Conservation (phyloP, 2,113 vertebrate species). For the Aldabrachelys gigantea region DNA sequence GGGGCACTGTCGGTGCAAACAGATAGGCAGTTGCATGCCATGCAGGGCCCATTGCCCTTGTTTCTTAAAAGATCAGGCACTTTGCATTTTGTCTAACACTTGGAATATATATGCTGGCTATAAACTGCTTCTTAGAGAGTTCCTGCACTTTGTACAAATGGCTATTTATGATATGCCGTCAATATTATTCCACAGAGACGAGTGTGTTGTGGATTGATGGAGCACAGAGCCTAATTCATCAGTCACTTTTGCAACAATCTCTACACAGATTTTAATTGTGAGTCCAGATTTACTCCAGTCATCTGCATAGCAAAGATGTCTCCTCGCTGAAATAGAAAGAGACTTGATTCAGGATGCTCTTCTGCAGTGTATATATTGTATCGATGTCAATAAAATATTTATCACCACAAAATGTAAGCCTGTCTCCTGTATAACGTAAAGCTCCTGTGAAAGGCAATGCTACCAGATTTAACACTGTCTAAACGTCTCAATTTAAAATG, state of each 20-base stretch:
- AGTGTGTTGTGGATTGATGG: constrained; percentile 49
- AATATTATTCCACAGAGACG: constrained; percentile 56
- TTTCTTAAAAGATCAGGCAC: constrained; percentile 52
- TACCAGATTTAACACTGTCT: constrained; percentile 71
- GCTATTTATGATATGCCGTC: constrained; percentile 74
- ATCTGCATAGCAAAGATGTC: constrained; percentile 64
- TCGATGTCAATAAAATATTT: constrained; percentile 74
- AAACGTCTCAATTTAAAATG: constrained; percentile 66
- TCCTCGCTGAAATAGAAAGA: constrained; percentile 55
- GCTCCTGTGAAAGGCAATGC: constrained; percentile 54
- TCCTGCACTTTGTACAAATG: constrained; percentile 72
- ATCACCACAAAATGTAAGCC: constrained; percentile 63
- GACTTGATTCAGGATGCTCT: constrained; percentile 69
- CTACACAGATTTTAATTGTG: constrained; percentile 79
- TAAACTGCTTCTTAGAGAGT: constrained; percentile 74
- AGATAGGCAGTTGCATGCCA: constrained; percentile 12
- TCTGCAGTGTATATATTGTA: constrained; percentile 66
- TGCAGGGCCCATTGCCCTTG: not conserved
- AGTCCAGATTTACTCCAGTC: constrained; percentile 74
- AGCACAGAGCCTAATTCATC: constrained; percentile 60
- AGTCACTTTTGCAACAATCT: constrained; percentile 67
- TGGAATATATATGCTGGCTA: constrained; percentile 62
- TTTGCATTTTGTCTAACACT: constrained; percentile 64
- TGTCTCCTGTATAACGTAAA: constrained; percentile 63
- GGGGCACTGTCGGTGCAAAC: not conserved